Conservation (phyloP, 2,797 vertebrate species). For the Delichon dasypus region DNA sequence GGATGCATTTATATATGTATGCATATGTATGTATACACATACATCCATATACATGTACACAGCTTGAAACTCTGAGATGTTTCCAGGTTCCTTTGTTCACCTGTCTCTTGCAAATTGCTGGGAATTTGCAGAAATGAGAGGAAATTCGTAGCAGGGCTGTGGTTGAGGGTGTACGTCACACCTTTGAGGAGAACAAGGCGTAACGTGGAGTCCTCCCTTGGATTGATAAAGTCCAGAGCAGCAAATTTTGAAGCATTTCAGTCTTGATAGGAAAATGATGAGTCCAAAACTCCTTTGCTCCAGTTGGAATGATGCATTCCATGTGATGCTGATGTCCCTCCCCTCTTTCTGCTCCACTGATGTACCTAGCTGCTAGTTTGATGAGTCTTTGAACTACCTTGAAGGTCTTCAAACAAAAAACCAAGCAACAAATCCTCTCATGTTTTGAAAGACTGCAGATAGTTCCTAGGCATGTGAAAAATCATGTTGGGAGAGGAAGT, state of each 20-base stretch:
- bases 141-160: rapidly evolving
- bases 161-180: neutral
- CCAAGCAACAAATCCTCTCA: rapidly evolving
- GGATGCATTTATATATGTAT: neutral
- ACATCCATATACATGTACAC: neutral
- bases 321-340: neutral
- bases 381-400: neutral
- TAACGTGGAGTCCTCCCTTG: neutral
- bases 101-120: neutral
- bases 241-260: neutral
- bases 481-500: neutral
- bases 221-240: neutral
- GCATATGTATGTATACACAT: neutral
- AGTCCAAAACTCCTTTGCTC: neutral
- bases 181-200: neutral
- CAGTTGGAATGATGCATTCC: neutral
- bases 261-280: neutral
- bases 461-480: neutral
- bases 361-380: neutral
- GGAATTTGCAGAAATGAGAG: neutral
- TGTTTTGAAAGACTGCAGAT: neutral
- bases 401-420: neutral
- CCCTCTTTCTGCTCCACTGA: neutral
- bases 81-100: neutral
- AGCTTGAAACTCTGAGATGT: neutral